phyloP scores from a whole-genome alignment of 2,113 vertebrate species.

The Dasypus novemcinctus region DNA sequence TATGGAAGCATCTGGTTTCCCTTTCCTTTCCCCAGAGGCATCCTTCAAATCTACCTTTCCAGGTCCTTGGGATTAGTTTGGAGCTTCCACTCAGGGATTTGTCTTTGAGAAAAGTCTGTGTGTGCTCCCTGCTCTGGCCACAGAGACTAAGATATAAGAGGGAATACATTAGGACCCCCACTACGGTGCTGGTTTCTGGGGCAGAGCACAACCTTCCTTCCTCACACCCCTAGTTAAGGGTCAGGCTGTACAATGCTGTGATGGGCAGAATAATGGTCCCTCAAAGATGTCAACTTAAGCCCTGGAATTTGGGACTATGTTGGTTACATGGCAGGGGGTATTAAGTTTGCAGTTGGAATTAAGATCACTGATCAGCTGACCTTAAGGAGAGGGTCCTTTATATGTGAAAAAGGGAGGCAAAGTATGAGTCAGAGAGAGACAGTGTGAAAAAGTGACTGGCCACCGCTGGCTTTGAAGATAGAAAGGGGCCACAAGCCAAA shows the following conservation, averaged over 20 bases:
- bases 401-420: not conserved
- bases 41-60: not conserved
- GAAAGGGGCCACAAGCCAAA: not conserved
- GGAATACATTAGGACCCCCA: not conserved
- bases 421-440: not conserved
- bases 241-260: not conserved
- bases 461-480: not conserved
- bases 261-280: not conserved
- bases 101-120: not conserved
- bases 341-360: not conserved
- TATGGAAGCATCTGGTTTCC: not conserved
- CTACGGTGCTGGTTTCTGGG: not conserved
- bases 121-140: not conserved
- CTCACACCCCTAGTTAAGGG: not conserved
- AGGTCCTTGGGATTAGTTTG: too few species aligned
- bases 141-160: not conserved
- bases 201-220: not conserved
- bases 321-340: not conserved
- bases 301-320: not conserved
- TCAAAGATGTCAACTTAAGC: not conserved
- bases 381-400: not conserved
- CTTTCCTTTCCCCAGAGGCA: not conserved
- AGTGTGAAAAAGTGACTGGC: not conserved
- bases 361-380: not conserved
- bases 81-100: not conserved